Evolutionary conservation across 2,888 invertebrate genomes (phyloP), one percentile per base, ranked within the genome.

Genomic region (Leptopilina drosophilae): DNA sequence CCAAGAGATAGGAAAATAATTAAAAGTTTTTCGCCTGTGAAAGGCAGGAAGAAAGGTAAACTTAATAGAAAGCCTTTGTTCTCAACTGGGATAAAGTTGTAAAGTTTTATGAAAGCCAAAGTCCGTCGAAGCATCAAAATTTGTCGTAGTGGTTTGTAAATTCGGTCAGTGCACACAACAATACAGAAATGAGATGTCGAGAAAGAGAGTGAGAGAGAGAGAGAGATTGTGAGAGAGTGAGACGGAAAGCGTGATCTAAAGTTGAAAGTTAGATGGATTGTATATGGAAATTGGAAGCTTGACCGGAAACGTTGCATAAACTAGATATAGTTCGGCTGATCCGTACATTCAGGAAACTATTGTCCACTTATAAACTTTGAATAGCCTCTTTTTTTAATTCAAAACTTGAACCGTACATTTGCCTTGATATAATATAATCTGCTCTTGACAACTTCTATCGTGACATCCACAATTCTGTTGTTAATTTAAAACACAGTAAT

Each of bases 91-190:
- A 26, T 53, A 56, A 56, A 73, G 73, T 53, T 73, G 73, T 73
- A 20, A 73, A 73, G 53, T 73, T 73, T 73, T 56, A 73, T 73
- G 73, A 56, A 33, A 73, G 73, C 56, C 56, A 46, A 73, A 73
- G 73, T 73, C 53, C 53, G 53, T 56, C 33, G 73, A 56, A 73
- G 53, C 53, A 53, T 73, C 73, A 56, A 4, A 20, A 73, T 73
- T 73, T 73, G 73, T 56, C 53, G 56, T 73, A 26, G 53, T 73
- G 33, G 64, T 53, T 73, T 49, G 26, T n/a, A 33, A 33, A 56
- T 73, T 73, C 73, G 53, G 53, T 73, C 73, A 73, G 26, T 73
- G 73, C 56, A 56, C 33, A 56, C 33, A 53, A 14, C 14, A 73
- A 73, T 73, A 56, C 73, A 56, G 9, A 46, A 14, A 56, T 53